Evolutionary conservation across 2,113 vertebrate genomes (phyloP).

Genomic region (Plestiodon gilberti): DNA sequence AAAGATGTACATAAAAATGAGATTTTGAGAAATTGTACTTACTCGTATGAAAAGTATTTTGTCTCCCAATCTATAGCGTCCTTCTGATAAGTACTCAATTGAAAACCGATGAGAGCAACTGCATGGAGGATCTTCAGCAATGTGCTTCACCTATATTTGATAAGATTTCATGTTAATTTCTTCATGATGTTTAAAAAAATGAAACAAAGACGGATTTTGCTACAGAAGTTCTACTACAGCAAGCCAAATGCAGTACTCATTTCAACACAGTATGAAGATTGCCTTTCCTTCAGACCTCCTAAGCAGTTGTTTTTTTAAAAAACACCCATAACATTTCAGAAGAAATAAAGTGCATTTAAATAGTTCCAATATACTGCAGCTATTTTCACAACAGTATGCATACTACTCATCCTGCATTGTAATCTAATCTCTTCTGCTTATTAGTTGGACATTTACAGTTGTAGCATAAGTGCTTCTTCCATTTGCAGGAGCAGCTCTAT

Average conservation of each 20-base stretch:
- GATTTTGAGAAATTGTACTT: conserved; percentile 65
- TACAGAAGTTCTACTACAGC: background rate
- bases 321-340: background rate
- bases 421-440: background rate
- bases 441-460: background rate
- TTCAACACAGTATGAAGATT: background rate
- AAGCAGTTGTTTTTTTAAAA: background rate
- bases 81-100: conserved; percentile 97
- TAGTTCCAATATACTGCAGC: background rate
- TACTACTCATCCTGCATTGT: background rate
- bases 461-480: too few relatives aligned
- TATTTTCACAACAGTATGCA: background rate
- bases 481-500: too few relatives aligned
- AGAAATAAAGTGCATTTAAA: background rate
- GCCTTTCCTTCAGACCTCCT: background rate
- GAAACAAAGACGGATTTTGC: background rate
- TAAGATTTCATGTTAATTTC: conserved; percentile 33
- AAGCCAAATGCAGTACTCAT: background rate
- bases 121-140: conserved; percentile 90
- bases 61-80: conserved; percentile 93
- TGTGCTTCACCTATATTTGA: conserved; percentile 84
- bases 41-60: conserved; percentile 98
- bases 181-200: background rate
- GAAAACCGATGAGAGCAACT: conserved; percentile 94
- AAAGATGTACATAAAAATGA: background rate